Evolutionary conservation across 2,113 vertebrate species (phyloP), one percentile per base, ranked within the genome.

Genomic region (Hirundichthys speculiger): DNA sequence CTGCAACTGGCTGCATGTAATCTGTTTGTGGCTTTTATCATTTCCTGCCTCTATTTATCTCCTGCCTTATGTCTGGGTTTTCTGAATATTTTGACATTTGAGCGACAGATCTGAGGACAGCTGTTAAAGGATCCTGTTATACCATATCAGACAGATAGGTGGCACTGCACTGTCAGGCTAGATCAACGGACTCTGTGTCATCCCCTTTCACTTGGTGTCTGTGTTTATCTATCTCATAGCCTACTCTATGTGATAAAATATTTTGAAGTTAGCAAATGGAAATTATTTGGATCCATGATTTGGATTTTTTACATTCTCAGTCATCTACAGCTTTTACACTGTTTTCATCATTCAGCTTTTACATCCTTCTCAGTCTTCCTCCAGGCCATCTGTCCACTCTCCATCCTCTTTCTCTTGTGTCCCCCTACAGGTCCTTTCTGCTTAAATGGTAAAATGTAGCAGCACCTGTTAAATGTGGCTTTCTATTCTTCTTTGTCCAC

Each of bases 111-210:
- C 48, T 45, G 59, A 2, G 54, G 64, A 57, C 66, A 78, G 60
- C 93, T 86, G 72, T 79, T 69, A 74, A 69, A 77, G 41, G 25
- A 43, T 40, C 63, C 79, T 90, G 94, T 87, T 92, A 90, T 97
- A 89, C 90, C 87, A 77, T 75, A 79, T 91, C 91, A 89, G 83
- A 90, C 93, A 97, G 95, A 98, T 96, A 98, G 96, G 95, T 97
- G 97, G 97, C 97, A 98, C 92, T 94, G 91, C 96, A 95, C 93
- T 93, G 94, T 96, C 95, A 94, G 93, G 91, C 87, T 95, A 94
- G 76, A 90, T 91, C 74, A 91, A 78, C 88, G 65, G 10, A 51
- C 47, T 64, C 34, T 65, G 54, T 40, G 63, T 66, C 65, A 69
- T 72, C 43, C 54, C 40, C n/a, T 27, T 25, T 47, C 27, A 6